Evolutionary conservation across 23 tunicate genomes (phyloP).

Genomic region (Trididemnum nubilum): DNA sequence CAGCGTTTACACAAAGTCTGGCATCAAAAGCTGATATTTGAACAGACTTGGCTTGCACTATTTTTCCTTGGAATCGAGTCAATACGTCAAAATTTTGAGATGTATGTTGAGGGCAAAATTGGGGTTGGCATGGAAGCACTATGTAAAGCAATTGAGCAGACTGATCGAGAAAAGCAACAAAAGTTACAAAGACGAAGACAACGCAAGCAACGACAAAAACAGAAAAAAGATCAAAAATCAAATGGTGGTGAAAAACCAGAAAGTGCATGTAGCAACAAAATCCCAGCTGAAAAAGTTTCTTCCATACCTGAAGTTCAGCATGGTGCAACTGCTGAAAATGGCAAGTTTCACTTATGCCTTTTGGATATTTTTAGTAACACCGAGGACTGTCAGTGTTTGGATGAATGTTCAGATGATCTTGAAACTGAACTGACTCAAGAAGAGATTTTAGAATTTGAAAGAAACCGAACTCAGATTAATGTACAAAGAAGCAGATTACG

Average conservation of each 20-base stretch:
- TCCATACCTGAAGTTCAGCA: neutral
- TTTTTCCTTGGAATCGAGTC: constrained; percentile 67
- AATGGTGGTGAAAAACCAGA: neutral
- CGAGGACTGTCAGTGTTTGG: constrained; percentile 14
- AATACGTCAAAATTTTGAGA: constrained; percentile 65
- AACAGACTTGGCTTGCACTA: constrained; percentile 80
- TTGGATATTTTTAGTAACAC: constrained; percentile 30
- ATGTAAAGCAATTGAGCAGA: constrained; percentile 68
- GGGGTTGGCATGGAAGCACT: constrained; percentile 76
- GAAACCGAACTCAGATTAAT: constrained; percentile 62
- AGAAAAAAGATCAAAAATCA: constrained; percentile 26
- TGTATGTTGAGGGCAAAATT: constrained; percentile 29
- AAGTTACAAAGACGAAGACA: constrained; percentile 40
- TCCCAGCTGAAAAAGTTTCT: neutral
- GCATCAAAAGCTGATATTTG: constrained; percentile 61
- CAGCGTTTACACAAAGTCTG: constrained; percentile 77
- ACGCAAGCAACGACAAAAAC: constrained; percentile 45
- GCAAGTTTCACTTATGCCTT: constrained; percentile 29
- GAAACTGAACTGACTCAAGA: constrained; percentile 57
- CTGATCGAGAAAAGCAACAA: constrained; percentile 30
- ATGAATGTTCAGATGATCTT: constrained; percentile 29
- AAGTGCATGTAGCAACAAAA: neutral
- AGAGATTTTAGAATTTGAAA: constrained; percentile 73
- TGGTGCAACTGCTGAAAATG: neutral
- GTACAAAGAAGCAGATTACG: constrained; percentile 53